Base-by-base conservation (phyloP, 2,888 invertebrate species). In the Pasiphila rectangulata region DNA sequence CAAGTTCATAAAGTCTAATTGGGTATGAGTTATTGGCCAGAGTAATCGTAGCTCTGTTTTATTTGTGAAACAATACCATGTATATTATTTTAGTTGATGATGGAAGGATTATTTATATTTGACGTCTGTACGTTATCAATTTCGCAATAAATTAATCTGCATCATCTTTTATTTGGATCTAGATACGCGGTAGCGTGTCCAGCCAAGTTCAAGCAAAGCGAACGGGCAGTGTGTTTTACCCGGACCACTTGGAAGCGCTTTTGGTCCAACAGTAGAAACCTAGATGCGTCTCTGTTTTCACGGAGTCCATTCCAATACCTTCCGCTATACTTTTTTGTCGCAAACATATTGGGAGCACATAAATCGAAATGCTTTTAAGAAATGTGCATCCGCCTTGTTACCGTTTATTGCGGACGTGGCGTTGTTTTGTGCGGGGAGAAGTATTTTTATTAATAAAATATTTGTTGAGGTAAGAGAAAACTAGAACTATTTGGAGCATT, bases 311-410 rank as follows among this genome's bases (percentile, higher is more conserved):
- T 60, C 54, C 54, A 54, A 47, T 60, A 63, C 51, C 54, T 49
- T 54, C 34, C 36, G 34, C 43, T 56, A 39, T 51, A 49, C 39
- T 60, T 67, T 69, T 69, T 67, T 61, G 57, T 56, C 59, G 42
- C 58, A 55, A 68, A 70, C 61, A 65, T 69, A 72, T 72, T 62
- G 67, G 59, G 48, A 56, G 51, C 53, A 61, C 58, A 71, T 72
- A 71, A 70, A 70, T 72, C 59, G 51, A 40, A 54, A 52, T 52
- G 47, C 47, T 64, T 48, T 56, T 57, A 59, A 52, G 61, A 57
- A 58, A 67, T 61, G 56, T 64, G 64, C 63, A 62, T 60, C 59
- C 55, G 46, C 58, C 59, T 61, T 57, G 56, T 49, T 49, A 48
- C 44, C 46, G 45, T 54, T 59, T 52, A 48, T 45, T 34, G 19